A percentile compares a stretch with the other conserved stretches of the same genome.
Evolutionary conservation across 1,140 invertebrate species (phyloP).

Genomic region (Helicoverpa armigera): DNA sequence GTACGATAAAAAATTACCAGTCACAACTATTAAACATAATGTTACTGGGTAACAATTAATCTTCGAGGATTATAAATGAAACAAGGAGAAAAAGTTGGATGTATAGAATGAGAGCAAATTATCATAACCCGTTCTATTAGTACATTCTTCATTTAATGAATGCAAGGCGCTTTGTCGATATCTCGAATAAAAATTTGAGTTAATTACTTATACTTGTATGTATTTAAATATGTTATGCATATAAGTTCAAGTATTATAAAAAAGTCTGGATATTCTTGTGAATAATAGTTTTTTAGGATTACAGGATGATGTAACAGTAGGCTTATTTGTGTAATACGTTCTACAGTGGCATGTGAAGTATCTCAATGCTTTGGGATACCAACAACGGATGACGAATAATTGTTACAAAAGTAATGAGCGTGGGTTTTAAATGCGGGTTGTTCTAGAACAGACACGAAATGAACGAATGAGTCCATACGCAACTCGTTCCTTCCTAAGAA

Average conservation of each 20-base stretch:
- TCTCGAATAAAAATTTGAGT: not conserved
- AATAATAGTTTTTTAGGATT: not conserved
- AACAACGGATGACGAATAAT: not conserved
- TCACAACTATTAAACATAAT: conserved; percentile 5
- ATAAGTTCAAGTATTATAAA: too few relatives aligned
- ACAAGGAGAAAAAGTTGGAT: conserved; percentile 9
- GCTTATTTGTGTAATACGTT: not conserved
- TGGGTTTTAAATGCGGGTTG: not conserved
- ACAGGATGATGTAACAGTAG: not conserved
- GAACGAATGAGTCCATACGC: not conserved
- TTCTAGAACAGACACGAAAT: not conserved
- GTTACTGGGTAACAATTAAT: conserved; percentile 3
- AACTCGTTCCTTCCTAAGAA: too few relatives aligned
- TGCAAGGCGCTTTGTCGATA: conserved; percentile 8
- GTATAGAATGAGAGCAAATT: not conserved
- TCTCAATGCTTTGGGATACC: not conserved
- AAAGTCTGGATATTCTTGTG: not conserved
- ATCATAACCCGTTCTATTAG: conserved; percentile 35
- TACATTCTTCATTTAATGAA: conserved; percentile 36
- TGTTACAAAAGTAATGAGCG: not conserved
- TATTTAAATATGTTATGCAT: not conserved
- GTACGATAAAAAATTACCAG: not conserved
- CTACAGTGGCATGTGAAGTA: not conserved
- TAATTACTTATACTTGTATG: not conserved
- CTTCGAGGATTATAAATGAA: conserved; percentile 5